phyloP scores from a whole-genome alignment of 1,140 invertebrate species.

The Cryptotermes secundus region DNA sequence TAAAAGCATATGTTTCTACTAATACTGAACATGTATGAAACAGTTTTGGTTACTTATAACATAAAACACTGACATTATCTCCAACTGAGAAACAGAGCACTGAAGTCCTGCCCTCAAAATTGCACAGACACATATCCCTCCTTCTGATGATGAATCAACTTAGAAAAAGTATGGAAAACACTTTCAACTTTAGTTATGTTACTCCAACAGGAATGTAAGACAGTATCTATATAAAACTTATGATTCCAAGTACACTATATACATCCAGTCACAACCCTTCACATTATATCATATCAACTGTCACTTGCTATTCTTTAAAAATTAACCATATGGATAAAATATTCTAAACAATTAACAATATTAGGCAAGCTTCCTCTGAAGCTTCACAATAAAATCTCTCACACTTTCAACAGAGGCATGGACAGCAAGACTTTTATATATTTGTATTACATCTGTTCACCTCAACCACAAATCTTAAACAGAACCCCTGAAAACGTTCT shows the following conservation, averaged over 20 bases:
- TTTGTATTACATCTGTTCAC: neutral
- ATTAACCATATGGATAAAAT: slow-evolving; percentile 27
- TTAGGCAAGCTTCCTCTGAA: neutral
- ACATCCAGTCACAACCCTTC: slow-evolving; percentile 10
- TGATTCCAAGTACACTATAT: neutral
- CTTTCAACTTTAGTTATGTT: neutral
- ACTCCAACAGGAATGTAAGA: neutral
- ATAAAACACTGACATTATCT: neutral
- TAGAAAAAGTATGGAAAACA: neutral
- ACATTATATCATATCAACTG: slow-evolving; percentile 2
- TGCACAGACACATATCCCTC: neutral
- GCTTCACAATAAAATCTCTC: neutral
- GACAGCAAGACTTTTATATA: neutral
- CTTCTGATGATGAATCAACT: neutral
- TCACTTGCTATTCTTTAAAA: slow-evolving; percentile 1
- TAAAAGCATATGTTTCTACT: neutral
- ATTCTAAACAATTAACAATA: slow-evolving; percentile 25
- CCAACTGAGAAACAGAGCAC: neutral
- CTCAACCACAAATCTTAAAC: neutral
- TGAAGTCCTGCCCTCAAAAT: neutral
- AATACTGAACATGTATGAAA: slow-evolving; percentile 12
- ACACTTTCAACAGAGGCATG: slow-evolving; percentile 20
- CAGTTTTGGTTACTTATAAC: neutral
- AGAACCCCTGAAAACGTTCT: too few relatives aligned
- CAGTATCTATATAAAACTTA: slow-evolving; percentile 13